A percentile compares a stretch with the other conserved stretches of the same genome.
phyloP scores from a whole-genome alignment of 2,888 invertebrate genomes.

The Amphiduros pacificus region DNA sequence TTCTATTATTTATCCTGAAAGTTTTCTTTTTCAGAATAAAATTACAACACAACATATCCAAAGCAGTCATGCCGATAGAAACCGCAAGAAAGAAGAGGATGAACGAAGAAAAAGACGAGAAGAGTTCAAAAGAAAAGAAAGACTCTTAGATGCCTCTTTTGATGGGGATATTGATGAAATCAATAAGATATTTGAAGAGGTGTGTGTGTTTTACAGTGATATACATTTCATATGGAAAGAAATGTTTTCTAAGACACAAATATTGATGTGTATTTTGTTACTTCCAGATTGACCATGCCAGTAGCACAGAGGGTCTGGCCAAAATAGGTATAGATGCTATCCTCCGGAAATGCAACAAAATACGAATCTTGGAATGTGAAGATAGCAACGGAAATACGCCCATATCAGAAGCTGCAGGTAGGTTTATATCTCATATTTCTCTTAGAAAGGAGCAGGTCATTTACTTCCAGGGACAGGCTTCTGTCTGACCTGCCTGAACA shows the following conservation, averaged over 20 bases:
- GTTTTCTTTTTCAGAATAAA: too few relatives aligned
- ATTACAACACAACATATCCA: too few relatives aligned
- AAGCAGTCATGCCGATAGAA: constrained; percentile 51
- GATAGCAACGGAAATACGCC: constrained; percentile 58
- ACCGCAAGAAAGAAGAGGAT: constrained; percentile 52
- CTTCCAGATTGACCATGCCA: too few relatives aligned
- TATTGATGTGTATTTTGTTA: too few relatives aligned
- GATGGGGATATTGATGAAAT: constrained; percentile 56
- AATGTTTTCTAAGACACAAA: too few relatives aligned
- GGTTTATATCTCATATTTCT: too few relatives aligned
- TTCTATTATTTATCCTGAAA: too few relatives aligned
- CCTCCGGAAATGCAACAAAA: constrained; percentile 43
- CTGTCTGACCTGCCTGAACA: too few relatives aligned
- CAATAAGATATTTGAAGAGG: constrained; percentile 49
- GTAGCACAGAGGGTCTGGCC: constrained; percentile 42
- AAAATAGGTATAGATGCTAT: constrained; percentile 49
- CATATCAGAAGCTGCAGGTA: constrained; percentile 58
- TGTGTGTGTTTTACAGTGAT: constrained; percentile 26
- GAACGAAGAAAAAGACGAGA: constrained; percentile 42
- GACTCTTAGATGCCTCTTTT: constrained; percentile 57
- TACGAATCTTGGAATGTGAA: constrained; percentile 55
- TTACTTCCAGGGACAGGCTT: too few relatives aligned
- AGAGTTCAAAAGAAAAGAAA: constrained; percentile 48
- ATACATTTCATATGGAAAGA: too few relatives aligned
- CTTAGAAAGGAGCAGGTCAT: too few relatives aligned